Evolutionary conservation across 2,797 vertebrate genomes (phyloP).

Genomic region (Alcedo atthis): DNA sequence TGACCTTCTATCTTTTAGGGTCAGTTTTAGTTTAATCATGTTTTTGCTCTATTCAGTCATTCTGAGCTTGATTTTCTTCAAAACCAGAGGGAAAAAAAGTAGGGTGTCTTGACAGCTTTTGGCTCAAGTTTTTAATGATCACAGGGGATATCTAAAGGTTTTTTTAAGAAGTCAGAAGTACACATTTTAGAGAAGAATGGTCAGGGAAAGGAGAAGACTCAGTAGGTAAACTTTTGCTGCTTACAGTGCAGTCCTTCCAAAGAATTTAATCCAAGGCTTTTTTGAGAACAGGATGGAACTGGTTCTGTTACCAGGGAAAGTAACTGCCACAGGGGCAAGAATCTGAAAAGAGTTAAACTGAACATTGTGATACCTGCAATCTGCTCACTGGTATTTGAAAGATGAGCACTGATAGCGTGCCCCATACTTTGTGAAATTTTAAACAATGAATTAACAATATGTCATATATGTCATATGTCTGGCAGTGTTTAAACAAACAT

Average conservation of each 20-base stretch:
- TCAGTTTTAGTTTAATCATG: not conserved
- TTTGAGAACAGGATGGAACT: not conserved
- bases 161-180: not conserved
- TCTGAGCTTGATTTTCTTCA: not conserved
- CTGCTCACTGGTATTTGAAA: not conserved
- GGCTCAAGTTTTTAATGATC: not conserved
- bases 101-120: not conserved
- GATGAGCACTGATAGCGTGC: not conserved
- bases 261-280: not conserved
- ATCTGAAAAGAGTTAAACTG: not conserved
- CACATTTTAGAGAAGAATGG: not conserved
- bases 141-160: not conserved
- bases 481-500: not conserved
- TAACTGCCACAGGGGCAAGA: not conserved
- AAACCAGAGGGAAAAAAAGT: not conserved
- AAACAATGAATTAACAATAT: not conserved
- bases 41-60: not conserved
- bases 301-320: not conserved
- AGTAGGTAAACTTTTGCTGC: not conserved
- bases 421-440: not conserved
- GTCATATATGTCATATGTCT: not conserved
- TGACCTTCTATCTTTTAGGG: not conserved
- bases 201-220: not conserved
- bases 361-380: not conserved
- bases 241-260: not conserved